Base-by-base conservation (phyloP, 2,797 vertebrate species). In the Microtus californicus region DNA sequence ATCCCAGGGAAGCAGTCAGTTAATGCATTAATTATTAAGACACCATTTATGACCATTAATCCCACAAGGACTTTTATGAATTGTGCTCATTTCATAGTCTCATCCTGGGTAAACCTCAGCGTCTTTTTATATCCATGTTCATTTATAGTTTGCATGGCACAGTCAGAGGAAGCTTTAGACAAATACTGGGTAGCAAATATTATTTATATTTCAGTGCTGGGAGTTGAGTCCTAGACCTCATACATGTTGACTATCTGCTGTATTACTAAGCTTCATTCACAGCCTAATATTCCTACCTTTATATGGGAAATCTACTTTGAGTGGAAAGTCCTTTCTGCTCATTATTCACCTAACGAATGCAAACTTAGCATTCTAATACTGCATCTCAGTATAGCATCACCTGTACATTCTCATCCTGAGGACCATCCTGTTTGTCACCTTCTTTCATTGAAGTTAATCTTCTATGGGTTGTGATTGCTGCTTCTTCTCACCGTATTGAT, bases 401-500 rank as follows among this genome's bases (percentile, higher is more conserved):
- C 34, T 31, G 45, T 67, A 6, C 4, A 19, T 5, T 17, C 63
- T 87, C 34, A 86, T 29, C 1, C 45, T 78, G 51, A 29, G 19
- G 25, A 51, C 12, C 54, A 89, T 43, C 25, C 51, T 25, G 6
- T 45, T 14, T 79, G 59, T 54, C 43, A 51, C 21, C 40, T 91
- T 34, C 29, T 94, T 59, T 90, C 87, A 96, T 79, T 82, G 31
- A 37, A 89, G 82, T 96, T 83, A 51, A 94, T n/a, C n/a, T 94
- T 59, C 54, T 59, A 29, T 65, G 65, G 40, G n/a, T 14, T 19
- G 13, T 54, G 71, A 48, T 59, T 94, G 61, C 40, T 69, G 15
- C 27, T 86, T 34, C 27, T 78, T 82, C 10, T 82, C 48, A 51
- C 23, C 51, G 15, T 3, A 4, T 40, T 54, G 59, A 21, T 90